phyloP scores from a whole-genome alignment of 2,888 invertebrate species.

The Spicauda simplicius region DNA sequence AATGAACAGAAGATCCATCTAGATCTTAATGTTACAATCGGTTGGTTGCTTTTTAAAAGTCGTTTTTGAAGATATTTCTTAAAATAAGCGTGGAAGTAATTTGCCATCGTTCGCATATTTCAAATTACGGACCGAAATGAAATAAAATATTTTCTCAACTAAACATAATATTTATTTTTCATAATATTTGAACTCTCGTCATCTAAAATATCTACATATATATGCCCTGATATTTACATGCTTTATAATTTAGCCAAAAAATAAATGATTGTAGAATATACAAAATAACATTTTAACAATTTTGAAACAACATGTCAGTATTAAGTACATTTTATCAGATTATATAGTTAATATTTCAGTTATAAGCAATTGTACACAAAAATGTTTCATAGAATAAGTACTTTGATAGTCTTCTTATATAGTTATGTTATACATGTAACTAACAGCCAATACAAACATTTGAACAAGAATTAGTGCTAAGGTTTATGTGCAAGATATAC shows the following conservation, averaged over 20 bases:
- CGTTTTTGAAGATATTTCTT: no score
- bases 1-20: no score
- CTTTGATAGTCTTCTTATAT: constrained; percentile 39
- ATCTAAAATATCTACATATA: constrained; percentile 82
- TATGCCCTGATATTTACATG: constrained; percentile 77
- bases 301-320: constrained; percentile 64
- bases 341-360: constrained; percentile 50
- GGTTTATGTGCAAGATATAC: constrained; percentile 26
- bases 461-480: constrained; percentile 25
- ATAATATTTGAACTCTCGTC: constrained; percentile 83
- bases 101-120: no score
- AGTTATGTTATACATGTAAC: constrained; percentile 26
- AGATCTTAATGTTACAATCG: no score
- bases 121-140: neutral
- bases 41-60: no score
- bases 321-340: constrained; percentile 73
- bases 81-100: no score
- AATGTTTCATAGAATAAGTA: constrained; percentile 59
- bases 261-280: constrained; percentile 76
- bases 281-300: constrained; percentile 74
- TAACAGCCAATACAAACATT: constrained; percentile 33
- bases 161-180: constrained; percentile 82
- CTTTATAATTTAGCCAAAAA: constrained; percentile 65
- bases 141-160: constrained; percentile 59
- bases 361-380: constrained; percentile 56